Conservation (phyloP, 2,888 invertebrate species). For the Eupithecia centaureata region DNA sequence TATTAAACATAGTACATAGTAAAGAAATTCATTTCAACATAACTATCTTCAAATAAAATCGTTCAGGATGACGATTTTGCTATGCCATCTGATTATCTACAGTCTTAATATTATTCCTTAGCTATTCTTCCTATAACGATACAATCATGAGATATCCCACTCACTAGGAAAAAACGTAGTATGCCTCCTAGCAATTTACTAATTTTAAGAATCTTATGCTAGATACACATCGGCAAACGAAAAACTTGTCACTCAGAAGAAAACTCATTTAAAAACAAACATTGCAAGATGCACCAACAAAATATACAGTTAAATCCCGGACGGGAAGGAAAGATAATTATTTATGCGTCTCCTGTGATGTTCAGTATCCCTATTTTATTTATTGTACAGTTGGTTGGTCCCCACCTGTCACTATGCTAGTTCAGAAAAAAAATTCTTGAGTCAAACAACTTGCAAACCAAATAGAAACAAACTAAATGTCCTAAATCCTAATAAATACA, state of each 20-base stretch:
- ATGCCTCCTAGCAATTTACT: conserved; percentile 23
- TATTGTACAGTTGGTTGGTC: conserved; percentile 19
- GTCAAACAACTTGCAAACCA: neutral
- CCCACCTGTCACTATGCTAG: conserved; percentile 20
- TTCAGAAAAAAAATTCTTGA: neutral
- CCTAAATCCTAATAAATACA: conserved; percentile 28
- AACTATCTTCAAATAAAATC: conserved; percentile 12
- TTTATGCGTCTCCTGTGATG: conserved; percentile 11
- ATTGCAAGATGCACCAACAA: conserved; percentile 9
- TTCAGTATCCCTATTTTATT: neutral
- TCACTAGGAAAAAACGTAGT: conserved; percentile 4
- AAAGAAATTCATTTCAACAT: conserved; percentile 32
- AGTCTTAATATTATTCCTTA: conserved; percentile 12
- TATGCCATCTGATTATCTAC: conserved; percentile 19
- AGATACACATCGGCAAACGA: conserved; percentile 13
- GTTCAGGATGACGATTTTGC: conserved; percentile 15
- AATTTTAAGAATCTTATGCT: conserved; percentile 17
- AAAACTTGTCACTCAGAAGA: neutral
- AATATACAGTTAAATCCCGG: conserved; percentile 23
- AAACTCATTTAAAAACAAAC: neutral
- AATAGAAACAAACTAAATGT: conserved; percentile 6
- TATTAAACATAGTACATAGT: too few species aligned
- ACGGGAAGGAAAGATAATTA: conserved; percentile 7
- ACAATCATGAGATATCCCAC: conserved; percentile 18
- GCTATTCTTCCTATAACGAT: conserved; percentile 14